A percentile compares a stretch with the other conserved stretches of the same genome.
Conservation (phyloP, 1,140 invertebrate species). For the Heliconius melpomene region DNA sequence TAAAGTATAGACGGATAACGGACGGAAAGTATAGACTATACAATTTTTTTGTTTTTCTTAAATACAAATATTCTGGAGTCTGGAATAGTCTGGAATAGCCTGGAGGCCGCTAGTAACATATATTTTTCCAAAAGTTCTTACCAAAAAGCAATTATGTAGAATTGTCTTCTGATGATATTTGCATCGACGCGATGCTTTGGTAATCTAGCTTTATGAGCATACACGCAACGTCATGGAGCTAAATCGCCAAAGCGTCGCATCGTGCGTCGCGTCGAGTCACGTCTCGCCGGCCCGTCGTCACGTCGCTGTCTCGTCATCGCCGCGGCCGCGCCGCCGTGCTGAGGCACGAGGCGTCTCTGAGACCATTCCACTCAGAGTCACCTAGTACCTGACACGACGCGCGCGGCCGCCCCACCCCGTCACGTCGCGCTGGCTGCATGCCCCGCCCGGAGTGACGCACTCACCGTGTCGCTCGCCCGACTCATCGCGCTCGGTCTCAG, state of each 20-base stretch:
- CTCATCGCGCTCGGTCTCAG: not conserved
- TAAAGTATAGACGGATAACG: too few species aligned
- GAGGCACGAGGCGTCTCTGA: slow-evolving; percentile 75
- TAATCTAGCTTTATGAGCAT: slow-evolving; percentile 96
- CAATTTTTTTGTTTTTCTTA: too few species aligned
- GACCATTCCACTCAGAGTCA: slow-evolving; percentile 87
- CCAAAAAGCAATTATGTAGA: not conserved
- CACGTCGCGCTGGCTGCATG: slow-evolving; percentile 52
- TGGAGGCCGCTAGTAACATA: too few species aligned
- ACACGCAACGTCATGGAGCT: slow-evolving; percentile 92
- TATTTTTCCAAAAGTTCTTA: not conserved
- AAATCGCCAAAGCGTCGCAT: slow-evolving; percentile 94
- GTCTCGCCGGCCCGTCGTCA: not conserved
- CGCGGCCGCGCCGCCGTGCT: slow-evolving; percentile 42
- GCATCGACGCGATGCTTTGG: slow-evolving; percentile 88
- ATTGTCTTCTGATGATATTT: slow-evolving; percentile 13
- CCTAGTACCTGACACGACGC: slow-evolving; percentile 88
- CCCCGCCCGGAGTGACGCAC: not conserved
- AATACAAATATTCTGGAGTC: too few species aligned
- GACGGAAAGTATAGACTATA: too few species aligned
- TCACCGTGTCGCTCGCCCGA: not conserved
- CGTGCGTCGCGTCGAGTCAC: slow-evolving; percentile 39
- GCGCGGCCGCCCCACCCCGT: slow-evolving; percentile 78
- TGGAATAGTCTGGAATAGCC: too few species aligned
- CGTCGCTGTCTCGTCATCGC: not conserved